Evolutionary conservation across 2,888 invertebrate genomes (phyloP).

Genomic region (Hirudinaria manillensis): DNA sequence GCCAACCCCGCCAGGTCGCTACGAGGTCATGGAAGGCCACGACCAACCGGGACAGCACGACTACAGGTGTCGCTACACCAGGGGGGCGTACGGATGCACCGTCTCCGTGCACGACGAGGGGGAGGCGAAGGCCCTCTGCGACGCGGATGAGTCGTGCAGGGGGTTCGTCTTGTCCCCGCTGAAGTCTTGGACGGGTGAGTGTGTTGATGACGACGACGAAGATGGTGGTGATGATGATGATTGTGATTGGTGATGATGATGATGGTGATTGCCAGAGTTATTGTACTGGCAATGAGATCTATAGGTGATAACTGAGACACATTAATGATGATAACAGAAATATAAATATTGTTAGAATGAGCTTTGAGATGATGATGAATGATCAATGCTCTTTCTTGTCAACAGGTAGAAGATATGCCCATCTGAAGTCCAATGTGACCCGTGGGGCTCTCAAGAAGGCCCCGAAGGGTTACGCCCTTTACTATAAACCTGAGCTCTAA

Average conservation of each 20-base stretch:
- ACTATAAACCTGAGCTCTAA: constrained; percentile 1
- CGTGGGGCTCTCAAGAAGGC: background rate
- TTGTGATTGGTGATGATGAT: constrained; percentile 1
- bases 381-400: background rate
- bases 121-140: constrained; percentile 52
- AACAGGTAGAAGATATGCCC: constrained; percentile 47
- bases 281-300: background rate
- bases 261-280: background rate
- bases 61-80: constrained; percentile 51
- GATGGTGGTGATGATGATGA: background rate
- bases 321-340: too few species aligned
- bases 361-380: background rate
- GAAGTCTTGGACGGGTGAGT: constrained; percentile 51
- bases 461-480: constrained; percentile 19
- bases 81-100: constrained; percentile 49
- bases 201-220: too few species aligned
- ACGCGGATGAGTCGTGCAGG: constrained; percentile 47
- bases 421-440: constrained; percentile 45
- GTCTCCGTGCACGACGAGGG: constrained; percentile 50
- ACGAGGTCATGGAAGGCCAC: constrained; percentile 32
- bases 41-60: constrained; percentile 51
- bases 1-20: background rate
- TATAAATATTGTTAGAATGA: too few species aligned
- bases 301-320: too few species aligned
- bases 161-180: constrained; percentile 49